These are phyloP conservation scores for Urophycis tenuis DNA, from an alignment of 2,797 vertebrate species.

Conservation along the genomic window DNA sequence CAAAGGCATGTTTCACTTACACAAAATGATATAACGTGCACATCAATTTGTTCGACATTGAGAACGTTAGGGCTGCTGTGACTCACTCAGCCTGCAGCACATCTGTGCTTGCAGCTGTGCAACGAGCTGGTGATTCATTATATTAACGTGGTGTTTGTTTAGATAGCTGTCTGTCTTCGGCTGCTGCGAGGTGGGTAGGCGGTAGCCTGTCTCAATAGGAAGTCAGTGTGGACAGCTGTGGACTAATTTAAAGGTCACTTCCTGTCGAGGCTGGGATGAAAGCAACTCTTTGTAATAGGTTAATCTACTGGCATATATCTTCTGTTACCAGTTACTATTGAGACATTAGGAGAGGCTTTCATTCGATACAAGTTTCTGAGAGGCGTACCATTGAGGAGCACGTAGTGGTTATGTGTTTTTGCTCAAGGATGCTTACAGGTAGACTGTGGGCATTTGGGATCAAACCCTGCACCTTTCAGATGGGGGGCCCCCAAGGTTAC, in stretches of 20 bases:
- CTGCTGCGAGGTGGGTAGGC: slow-evolving; percentile 40
- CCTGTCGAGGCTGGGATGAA: slow-evolving; percentile 13
- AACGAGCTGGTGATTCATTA: slow-evolving; percentile 47
- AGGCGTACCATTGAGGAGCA: neutral
- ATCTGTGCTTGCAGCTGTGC: slow-evolving; percentile 62
- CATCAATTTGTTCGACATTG: neutral
- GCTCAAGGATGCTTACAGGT: neutral
- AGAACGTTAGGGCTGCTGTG: neutral
- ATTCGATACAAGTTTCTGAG: neutral
- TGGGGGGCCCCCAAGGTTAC: neutral
- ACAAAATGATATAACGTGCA: neutral
- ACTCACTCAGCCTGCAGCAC: slow-evolving; percentile 38
- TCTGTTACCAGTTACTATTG: neutral
- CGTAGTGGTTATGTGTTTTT: neutral
- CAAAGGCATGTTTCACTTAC: neutral
- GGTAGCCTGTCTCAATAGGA: slow-evolving; percentile 29
- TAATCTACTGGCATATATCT: neutral
- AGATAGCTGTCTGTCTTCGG: slow-evolving; percentile 35
- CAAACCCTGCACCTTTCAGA: neutral
- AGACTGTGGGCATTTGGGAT: neutral
- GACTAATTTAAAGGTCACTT: slow-evolving; percentile 23
- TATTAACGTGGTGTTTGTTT: slow-evolving; percentile 50
- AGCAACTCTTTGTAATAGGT: neutral
- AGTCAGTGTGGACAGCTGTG: slow-evolving; percentile 42
- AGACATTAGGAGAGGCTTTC: neutral